Evolutionary conservation across 2,888 invertebrate genomes (phyloP), one percentile per base, ranked within the genome.

Genomic region (Hirtodrosophila confusa): DNA sequence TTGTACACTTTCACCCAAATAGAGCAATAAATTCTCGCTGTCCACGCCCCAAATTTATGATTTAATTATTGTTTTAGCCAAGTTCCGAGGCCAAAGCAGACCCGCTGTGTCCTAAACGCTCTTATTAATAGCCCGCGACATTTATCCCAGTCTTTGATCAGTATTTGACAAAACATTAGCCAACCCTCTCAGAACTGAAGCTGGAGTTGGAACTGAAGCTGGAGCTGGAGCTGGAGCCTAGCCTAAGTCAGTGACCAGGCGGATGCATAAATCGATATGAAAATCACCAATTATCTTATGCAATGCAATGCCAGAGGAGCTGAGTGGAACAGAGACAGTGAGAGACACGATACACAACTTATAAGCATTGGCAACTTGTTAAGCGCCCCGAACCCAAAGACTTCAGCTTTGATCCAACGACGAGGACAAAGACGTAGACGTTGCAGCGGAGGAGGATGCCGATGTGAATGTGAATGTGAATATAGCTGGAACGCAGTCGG

Each of bases 231-330:
- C 17, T 17, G 17, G 4, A 44, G 51, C 36, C 62, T 67, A 62
- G 61, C 40, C 41, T 39, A 66, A 66, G 61, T 31, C 66, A 36
- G 61, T 39, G 47, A 48, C 51, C 43, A 63, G 75, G 87, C 89
- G 89, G 89, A 90, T 90, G 90, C 89, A 90, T 90, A 90, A 90
- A 90, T 90, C 88, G 89, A 87, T 84, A 75, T 76, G 84, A 80
- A 85, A 85, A 88, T 84, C 86, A 88, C 88, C 88, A 89, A 86
- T 88, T 89, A 89, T 86, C 84, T 80, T 86, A 80, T 78, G 78
- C 75, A 80, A 82, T 84, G 76, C 74, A 50, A 61, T 61, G 51
- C 55, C 41, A 50, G 29, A 29, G 33, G 17, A 17, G 35, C 9
- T 10, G 17, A 33, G 48, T 10, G 31, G 1, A 17, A 12, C 29